phyloP scores from a whole-genome alignment of 37 sponge, comb jelly and placozoan species.

The Dysidea cf. avara region DNA sequence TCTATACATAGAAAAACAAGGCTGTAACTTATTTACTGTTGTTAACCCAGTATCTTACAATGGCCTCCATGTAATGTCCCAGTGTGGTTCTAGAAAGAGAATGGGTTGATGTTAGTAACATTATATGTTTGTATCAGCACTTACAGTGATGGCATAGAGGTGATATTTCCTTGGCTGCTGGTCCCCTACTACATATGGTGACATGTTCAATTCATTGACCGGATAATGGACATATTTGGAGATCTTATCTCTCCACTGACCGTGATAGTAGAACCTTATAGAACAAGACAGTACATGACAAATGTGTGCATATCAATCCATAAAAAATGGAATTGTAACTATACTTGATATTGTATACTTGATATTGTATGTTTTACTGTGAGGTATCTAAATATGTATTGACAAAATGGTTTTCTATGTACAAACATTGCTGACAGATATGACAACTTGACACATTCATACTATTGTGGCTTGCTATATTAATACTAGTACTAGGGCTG shows the following conservation, averaged over 20 bases:
- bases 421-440: too few species aligned
- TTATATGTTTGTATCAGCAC: background rate
- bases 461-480: too few species aligned
- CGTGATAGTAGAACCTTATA: conserved; percentile 44
- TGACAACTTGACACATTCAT: too few species aligned
- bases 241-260: conserved; percentile 59
- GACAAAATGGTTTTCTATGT: too few species aligned
- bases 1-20: conserved; percentile 22
- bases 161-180: conserved; percentile 25
- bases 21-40: background rate
- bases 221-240: conserved; percentile 63
- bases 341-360: too few species aligned
- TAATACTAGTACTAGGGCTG: too few species aligned
- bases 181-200: conserved; percentile 54
- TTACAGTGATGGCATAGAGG: conserved; percentile 73
- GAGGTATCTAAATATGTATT: too few species aligned
- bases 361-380: too few species aligned
- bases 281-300: background rate
- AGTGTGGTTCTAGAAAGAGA: conserved; percentile 50
- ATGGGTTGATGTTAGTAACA: background rate
- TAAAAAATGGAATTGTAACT: too few species aligned
- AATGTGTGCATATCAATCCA: too few species aligned
- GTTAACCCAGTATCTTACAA: conserved; percentile 43
- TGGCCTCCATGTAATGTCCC: conserved; percentile 64
- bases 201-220: conserved; percentile 43